Conservation (phyloP, 2,113 vertebrate genomes). For the Centropus unirufus region DNA sequence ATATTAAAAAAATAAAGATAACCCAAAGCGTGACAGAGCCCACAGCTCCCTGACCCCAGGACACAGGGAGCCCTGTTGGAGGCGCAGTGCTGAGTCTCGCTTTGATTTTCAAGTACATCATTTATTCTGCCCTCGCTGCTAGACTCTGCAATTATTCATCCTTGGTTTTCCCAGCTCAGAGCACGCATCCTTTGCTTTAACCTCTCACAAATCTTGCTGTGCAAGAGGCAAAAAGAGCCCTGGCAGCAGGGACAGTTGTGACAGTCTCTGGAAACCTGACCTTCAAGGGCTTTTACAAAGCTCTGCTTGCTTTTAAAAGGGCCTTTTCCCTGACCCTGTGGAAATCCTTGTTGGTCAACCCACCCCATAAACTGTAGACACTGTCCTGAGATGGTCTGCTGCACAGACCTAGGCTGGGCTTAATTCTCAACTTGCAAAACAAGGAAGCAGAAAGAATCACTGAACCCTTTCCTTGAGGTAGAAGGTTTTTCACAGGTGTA, state of each 20-base stretch:
- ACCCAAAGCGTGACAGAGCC: background rate
- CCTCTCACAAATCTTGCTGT: background rate
- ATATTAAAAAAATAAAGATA: background rate
- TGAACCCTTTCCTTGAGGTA: background rate
- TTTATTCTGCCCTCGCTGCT: conserved; percentile 1
- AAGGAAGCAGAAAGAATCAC: background rate
- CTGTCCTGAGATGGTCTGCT: background rate
- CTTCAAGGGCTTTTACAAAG: background rate
- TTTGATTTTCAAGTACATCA: conserved; percentile 19
- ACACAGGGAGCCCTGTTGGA: background rate
- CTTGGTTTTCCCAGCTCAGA: background rate
- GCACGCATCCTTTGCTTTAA: background rate
- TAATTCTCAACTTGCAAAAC: background rate
- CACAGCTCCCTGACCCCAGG: background rate
- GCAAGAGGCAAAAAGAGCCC: background rate
- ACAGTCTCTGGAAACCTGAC: background rate
- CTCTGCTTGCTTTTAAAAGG: background rate
- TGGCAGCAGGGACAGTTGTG: background rate
- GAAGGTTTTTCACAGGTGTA: background rate
- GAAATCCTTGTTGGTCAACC: background rate
- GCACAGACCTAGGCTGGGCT: background rate
- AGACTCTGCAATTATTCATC: background rate
- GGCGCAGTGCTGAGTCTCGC: background rate
- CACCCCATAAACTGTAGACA: background rate
- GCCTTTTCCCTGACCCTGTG: background rate